These are phyloP conservation scores for Drosophila obscura DNA, from an alignment of 1,140 invertebrate genomes.

Conservation along the genomic window DNA sequence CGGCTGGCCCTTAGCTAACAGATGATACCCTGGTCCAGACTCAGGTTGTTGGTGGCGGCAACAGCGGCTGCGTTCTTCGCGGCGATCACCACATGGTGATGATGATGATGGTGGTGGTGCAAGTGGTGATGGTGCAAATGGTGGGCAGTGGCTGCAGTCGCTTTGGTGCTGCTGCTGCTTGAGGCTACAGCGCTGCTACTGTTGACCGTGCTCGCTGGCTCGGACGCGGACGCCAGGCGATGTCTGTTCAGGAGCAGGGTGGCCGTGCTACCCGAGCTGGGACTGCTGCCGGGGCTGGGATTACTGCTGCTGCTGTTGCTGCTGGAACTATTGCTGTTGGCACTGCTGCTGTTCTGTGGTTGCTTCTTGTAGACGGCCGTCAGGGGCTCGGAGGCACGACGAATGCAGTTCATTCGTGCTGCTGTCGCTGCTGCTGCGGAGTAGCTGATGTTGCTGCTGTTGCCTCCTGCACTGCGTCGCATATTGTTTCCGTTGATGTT, in stretches of 20 bases:
- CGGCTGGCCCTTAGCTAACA: slow-evolving; percentile 84
- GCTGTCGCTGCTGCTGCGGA: slow-evolving; percentile 13
- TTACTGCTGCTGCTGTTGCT: slow-evolving; percentile 10
- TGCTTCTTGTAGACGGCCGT: slow-evolving; percentile 73
- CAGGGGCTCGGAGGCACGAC: slow-evolving; percentile 66
- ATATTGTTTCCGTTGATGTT: slow-evolving; percentile 27
- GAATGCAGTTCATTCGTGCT: slow-evolving; percentile 81
- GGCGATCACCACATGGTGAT: slow-evolving; percentile 74
- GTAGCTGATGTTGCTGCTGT: slow-evolving; percentile 15
- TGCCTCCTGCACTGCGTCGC: slow-evolving; percentile 28
- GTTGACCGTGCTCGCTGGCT: not conserved
- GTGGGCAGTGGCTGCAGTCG: slow-evolving; percentile 39
- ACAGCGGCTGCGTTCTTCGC: slow-evolving; percentile 68
- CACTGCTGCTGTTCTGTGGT: slow-evolving; percentile 37
- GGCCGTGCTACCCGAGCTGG: slow-evolving; percentile 37
- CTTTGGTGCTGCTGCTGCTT: slow-evolving; percentile 22
- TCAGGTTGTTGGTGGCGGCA: slow-evolving; percentile 74
- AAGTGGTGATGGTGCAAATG: slow-evolving; percentile 68
- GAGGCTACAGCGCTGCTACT: slow-evolving; percentile 22
- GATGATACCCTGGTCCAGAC: slow-evolving; percentile 83
- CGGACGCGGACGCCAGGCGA: slow-evolving; percentile 10
- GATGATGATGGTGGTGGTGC: slow-evolving; percentile 72
- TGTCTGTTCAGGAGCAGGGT: slow-evolving; percentile 40
- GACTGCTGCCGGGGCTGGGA: slow-evolving; percentile 22
- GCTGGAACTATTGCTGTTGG: slow-evolving; percentile 24